Percentiles rank a stretch among this genome's conserved stretches.
phyloP scores from a whole-genome alignment of 2,113 vertebrate genomes.

The Pheucticus melanocephalus region DNA sequence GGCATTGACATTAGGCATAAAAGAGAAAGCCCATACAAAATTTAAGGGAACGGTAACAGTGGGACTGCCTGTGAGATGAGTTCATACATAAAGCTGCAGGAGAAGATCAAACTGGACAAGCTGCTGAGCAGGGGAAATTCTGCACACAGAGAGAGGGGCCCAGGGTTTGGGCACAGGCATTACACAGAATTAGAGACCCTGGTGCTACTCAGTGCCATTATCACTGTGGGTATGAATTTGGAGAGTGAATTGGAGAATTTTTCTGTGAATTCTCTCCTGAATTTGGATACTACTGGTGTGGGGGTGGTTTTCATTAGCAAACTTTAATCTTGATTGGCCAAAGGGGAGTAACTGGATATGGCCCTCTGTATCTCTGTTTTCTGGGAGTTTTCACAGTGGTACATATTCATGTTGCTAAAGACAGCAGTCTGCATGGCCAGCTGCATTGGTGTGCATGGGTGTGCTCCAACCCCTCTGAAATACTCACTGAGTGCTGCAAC shows the following conservation, averaged over 20 bases:
- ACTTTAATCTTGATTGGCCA: not conserved
- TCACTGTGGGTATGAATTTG: not conserved
- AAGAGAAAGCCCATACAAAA: not conserved
- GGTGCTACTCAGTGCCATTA: not conserved
- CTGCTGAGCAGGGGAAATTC: not conserved
- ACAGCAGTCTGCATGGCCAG: not conserved
- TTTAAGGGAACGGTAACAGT: not conserved
- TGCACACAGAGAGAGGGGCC: accelerated
- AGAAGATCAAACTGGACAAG: not conserved
- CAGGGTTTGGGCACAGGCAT: accelerated
- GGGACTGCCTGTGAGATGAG: not conserved
- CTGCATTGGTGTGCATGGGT: not conserved
- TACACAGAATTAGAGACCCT: not conserved
- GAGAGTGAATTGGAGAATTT: accelerated
- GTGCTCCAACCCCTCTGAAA: not conserved
- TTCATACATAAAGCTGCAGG: not conserved
- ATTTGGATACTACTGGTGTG: not conserved
- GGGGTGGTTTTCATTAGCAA: not conserved
- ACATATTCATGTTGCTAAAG: accelerated
- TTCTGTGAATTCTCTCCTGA: not conserved
- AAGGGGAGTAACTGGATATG: not conserved
- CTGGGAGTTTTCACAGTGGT: not conserved
- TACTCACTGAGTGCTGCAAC: accelerated
- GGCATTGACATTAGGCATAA: not conserved
- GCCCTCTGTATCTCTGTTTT: not conserved